A percentile compares a stretch with the other conserved stretches of the same genome.
Evolutionary conservation across 2,888 invertebrate species (phyloP).

Genomic region (Acrobasis repandana): DNA sequence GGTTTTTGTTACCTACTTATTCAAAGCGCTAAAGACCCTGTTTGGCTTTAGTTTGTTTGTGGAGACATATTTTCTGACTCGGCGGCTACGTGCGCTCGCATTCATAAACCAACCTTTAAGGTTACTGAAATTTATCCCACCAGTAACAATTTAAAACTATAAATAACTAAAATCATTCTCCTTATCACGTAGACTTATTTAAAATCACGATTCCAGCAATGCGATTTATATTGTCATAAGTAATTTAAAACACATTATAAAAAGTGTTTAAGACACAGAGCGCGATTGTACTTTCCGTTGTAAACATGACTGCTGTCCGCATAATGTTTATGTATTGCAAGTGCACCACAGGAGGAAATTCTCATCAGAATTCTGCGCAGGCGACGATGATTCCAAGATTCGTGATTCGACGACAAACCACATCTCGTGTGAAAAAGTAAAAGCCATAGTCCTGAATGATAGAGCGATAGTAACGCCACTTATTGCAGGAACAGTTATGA

Average conservation of each 20-base stretch:
- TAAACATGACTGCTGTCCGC: conserved; percentile 71
- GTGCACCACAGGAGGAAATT: conserved; percentile 72
- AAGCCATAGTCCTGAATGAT: conserved; percentile 35
- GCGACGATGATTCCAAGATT: conserved; percentile 72
- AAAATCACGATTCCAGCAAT: conserved; percentile 41
- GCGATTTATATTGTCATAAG: conserved; percentile 51
- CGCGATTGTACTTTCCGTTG: conserved; percentile 73
- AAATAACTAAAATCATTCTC: conserved; percentile 33
- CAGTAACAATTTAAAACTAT: conserved; percentile 30
- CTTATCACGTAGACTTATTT: conserved; percentile 37
- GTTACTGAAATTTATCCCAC: conserved; percentile 56
- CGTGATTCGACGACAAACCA: conserved; percentile 70
- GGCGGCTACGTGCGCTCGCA: conserved; percentile 74
- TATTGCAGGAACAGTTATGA: not conserved
- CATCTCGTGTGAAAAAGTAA: conserved; percentile 78
- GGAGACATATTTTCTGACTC: conserved; percentile 69
- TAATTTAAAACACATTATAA: conserved; percentile 66
- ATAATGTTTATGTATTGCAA: conserved; percentile 75
- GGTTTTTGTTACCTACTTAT: conserved; percentile 60
- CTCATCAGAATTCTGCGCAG: conserved; percentile 77
- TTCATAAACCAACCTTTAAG: conserved; percentile 74
- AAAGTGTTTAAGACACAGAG: conserved; percentile 60
- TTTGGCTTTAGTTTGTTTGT: conserved; percentile 67
- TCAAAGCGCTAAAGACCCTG: conserved; percentile 59
- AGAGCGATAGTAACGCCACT: not conserved